Evolutionary conservation across 2,113 vertebrate genomes (phyloP), one percentile per base, ranked within the genome.

Genomic region (Microtus pennsylvanicus): DNA sequence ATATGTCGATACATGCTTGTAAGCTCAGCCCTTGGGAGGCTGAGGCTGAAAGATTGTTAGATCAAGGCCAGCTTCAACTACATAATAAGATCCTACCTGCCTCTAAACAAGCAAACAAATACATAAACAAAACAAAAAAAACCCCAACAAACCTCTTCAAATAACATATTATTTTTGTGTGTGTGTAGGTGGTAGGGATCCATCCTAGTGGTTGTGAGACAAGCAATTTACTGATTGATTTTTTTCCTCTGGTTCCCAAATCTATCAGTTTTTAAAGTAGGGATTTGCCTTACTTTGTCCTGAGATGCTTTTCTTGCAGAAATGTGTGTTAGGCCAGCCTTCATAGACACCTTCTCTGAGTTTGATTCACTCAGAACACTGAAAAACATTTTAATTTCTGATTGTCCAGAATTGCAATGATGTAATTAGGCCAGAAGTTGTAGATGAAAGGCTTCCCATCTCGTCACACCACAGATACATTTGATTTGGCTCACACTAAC

Each of bases 321-420:
- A 77, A 90, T 82, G 2, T 35, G 30, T 96, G 4, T 63, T 47
- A 87, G 28, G 11, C 90, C 24, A 69, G 72, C 30, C 74, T 76
- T 87, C 30, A 14, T 5, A 92, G 52, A 17, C 85, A 50, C 7
- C n/a, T 74, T 77, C 93, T 72, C 50, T 94, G 65, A 80, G 35
- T 82, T 33, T 77, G 75, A 50, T 85, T 94, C 16, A 83, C 87
- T n/a, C 8, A 35, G 77, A 61, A n/a, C 58, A 69, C 30, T 76
- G 14, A 26, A 74, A 72, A 82, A 78, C 87, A 75, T 81, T 96
- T 92, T 94, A 63, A 78, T 74, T 74, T 85, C 11, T 80, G 50
- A 90, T 55, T 81, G 11, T 94, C 61, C 3, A 35, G 2, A 89
- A 6, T 92, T 78, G 58, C 7, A 95, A 70, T 91, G 90, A 77